These are phyloP conservation scores for Zenarchopterus dispar DNA, from an alignment of 2,797 vertebrate species.

Conservation along the genomic window DNA sequence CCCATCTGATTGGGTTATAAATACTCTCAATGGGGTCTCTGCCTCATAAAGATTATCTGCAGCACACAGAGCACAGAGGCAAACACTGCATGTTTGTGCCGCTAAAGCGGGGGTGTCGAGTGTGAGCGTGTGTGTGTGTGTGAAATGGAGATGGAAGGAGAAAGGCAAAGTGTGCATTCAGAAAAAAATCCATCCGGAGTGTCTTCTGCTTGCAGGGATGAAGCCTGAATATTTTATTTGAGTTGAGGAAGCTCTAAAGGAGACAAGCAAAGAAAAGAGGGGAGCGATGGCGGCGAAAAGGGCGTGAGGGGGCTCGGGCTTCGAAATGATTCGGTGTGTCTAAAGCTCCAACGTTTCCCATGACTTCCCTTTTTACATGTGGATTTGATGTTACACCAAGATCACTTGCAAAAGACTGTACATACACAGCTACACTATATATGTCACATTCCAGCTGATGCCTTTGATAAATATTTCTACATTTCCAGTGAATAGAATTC, in stretches of 20 bases:
- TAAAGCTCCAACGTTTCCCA: conserved; percentile 44
- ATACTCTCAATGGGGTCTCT: conserved; percentile 71
- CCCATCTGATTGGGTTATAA: conserved; percentile 76
- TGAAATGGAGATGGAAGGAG: conserved; percentile 16
- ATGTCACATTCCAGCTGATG: neutral
- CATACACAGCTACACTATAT: neutral
- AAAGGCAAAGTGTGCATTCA: conserved; percentile 60
- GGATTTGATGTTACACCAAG: conserved; percentile 11
- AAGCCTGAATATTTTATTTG: conserved; percentile 73
- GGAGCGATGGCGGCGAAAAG: neutral
- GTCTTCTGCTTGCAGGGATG: conserved; percentile 58
- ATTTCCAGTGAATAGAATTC: too few species aligned
- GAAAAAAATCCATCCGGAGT: conserved; percentile 62
- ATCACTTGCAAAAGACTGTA: conserved; percentile 35
- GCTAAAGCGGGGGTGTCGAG: conserved; percentile 1
- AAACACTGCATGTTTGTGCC: conserved; percentile 54
- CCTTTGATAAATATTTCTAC: neutral
- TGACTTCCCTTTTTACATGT: conserved; percentile 47
- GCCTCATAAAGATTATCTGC: conserved; percentile 67
- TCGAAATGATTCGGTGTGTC: conserved; percentile 24
- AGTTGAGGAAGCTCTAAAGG: conserved; percentile 53
- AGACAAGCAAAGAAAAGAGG: neutral
- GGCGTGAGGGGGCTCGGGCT: conserved; percentile 7
- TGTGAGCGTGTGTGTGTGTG: neutral
- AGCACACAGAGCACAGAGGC: conserved; percentile 51